phyloP scores from a whole-genome alignment of 2,113 vertebrate genomes.

The Haliaeetus leucogaster region DNA sequence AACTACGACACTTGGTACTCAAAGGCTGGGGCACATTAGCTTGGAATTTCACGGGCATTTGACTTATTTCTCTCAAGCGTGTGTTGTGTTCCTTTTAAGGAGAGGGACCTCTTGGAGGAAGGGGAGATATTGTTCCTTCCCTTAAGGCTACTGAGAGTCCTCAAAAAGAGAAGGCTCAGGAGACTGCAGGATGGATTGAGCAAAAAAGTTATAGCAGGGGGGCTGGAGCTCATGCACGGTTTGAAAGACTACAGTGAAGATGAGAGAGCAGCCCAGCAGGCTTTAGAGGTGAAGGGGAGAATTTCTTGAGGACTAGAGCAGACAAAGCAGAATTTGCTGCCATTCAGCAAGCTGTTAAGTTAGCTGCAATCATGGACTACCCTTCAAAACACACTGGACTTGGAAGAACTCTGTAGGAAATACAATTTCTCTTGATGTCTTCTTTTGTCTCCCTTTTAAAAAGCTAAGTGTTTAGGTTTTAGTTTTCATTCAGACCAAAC shows the following conservation, averaged over 20 bases:
- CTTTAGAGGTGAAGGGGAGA: neutral
- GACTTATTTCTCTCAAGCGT: neutral
- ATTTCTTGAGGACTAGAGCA: neutral
- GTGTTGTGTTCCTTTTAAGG: neutral
- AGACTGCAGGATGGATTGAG: neutral
- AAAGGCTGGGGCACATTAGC: neutral
- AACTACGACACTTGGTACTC: neutral
- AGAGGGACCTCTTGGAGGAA: neutral
- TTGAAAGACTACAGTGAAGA: neutral
- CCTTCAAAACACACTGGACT: neutral
- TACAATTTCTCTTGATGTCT: neutral
- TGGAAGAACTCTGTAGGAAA: neutral
- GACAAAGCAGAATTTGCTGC: neutral
- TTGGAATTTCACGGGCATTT: neutral
- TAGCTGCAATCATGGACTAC: neutral
- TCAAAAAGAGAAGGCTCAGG: neutral
- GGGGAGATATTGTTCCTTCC: neutral
- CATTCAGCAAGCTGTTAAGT: neutral
- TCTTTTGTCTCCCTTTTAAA: neutral
- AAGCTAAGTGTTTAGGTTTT: neutral
- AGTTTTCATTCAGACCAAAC: neutral
- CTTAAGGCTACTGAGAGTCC: neutral
- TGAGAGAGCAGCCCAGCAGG: neutral
- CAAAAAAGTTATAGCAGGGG: neutral
- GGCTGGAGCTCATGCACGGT: neutral